Base-by-base conservation (phyloP, 2,113 vertebrate genomes). In the Rhinopomastus cyanomelas region DNA sequence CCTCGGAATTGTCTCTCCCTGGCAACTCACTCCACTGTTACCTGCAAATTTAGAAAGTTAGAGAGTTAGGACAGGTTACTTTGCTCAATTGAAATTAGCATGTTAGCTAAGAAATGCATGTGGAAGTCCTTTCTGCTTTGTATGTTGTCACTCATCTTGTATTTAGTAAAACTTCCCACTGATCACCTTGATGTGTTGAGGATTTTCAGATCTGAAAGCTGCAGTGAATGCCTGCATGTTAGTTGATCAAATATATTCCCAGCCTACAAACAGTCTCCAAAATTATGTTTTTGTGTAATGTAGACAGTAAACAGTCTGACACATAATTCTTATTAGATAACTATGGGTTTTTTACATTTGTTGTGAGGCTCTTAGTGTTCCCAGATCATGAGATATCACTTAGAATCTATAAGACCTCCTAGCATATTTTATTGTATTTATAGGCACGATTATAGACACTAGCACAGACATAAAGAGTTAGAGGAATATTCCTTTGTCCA, bases 1-100 rank as follows among this genome's bases (percentile, higher is more conserved):
- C 34, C 27, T 22, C 13, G 36, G 15, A 5, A 46, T 79, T 15
- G 67, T 19, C 10, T 75, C 57, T 42, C 9, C 21, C 20, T 75
- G 9, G 1, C 27, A 80, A 18, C 1, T 0, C 14, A 59, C 5
- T 7, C 13, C 10, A 10, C 15, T 8, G 4, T 19, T 26, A 1
- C 13, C 34, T 79, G 17, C 25, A 55, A 44, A 52, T 74, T 42
- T 75, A 60, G 37, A 36, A 39, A 81, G 9, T 8, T 12, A 39
- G 19, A 49, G 36, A 68, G 46, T 17, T 74, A 13, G 42, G 44
- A n/a, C n/a, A 66, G 32, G 10, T 52, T 61, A 27, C 18, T 79
- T 81, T 67, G 29, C 26, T 71, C 48, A 53, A 49, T 16, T 69
- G 46, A 65, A 65, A 80, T 46, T 27, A 73, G 15, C 9, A 46